Conservation (phyloP, 1,140 invertebrate genomes). For the Schlechtendalia chinensis region DNA sequence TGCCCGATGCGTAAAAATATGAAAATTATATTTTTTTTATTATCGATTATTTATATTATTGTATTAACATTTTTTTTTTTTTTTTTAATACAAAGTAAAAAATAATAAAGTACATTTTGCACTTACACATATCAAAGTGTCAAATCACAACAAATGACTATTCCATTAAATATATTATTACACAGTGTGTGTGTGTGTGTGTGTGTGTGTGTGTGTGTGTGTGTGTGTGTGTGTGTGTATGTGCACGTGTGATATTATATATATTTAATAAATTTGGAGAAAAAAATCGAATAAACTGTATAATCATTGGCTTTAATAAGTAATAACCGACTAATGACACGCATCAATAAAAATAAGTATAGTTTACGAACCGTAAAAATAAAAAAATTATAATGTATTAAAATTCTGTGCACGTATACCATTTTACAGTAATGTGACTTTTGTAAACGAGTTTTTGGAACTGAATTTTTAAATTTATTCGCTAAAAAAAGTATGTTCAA, state of each 20-base stretch:
- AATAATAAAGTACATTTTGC: background rate
- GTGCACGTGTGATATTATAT: no score
- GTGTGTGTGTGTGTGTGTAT: background rate
- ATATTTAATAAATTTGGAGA: background rate
- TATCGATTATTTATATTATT: background rate
- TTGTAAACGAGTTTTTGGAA: conserved; percentile 5
- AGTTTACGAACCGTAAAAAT: background rate
- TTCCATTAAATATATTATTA: conserved; percentile 26
- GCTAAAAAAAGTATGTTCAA: no score
- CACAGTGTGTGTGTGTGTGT: background rate
- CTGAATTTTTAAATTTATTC: background rate
- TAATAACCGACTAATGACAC: background rate
- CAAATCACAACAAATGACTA: background rate
- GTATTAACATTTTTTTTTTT: no score
- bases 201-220: background rate
- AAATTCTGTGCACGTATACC: background rate
- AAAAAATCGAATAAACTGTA: background rate
- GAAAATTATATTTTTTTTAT: background rate
- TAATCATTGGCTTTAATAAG: background rate
- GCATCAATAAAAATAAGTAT: background rate
- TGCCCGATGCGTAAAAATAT: no score
- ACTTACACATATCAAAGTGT: background rate
- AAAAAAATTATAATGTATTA: background rate
- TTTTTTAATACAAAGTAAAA: background rate
- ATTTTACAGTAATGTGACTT: conserved; percentile 8